Base-by-base conservation (phyloP, 2,113 vertebrate genomes). In the Nothobranchius furzeri region DNA sequence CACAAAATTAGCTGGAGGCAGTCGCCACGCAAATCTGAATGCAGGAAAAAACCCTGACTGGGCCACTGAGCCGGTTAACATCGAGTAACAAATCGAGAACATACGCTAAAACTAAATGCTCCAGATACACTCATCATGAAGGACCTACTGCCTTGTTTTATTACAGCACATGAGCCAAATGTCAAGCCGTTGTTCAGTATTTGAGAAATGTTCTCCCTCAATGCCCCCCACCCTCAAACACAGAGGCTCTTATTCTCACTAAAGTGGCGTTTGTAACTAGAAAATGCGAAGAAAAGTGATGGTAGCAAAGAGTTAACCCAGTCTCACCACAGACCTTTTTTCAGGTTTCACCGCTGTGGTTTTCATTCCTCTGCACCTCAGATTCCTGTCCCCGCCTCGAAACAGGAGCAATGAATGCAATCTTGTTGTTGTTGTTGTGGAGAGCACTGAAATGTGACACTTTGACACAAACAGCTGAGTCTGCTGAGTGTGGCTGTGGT, bases 151-250 rank as follows among this genome's bases (percentile, higher is more conserved):
- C 14, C 8, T 56, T 15, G n/a, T 10, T 40, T 42, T 3, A 4
- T 40, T 11, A 2, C 15, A 7, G 12, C 10, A 1, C 37, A 43
- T 24, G n/a, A 9, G 56, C 46, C n/a, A 24, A 7, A 57, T 66
- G n/a, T 40, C 20, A 56, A 30, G n/a, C 12, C n/a, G 2, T 56
- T 0, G 1, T 0, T 66, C 15, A 37, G 30, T 30, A 30, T 30
- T 68, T 68, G 13, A 4, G 49, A 60, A 25, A 30, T 42, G 9
- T 42, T 54, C 17, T 54, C 25, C n/a, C 20, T 59, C 46, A 58
- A 37, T 51, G 37, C 4, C 7, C 36, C 36, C 7, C 36, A 17
- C 9, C 12, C 15, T 36, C 4, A 9, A 17, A 11, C 12, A 10
- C 43, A 0, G 48, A 30, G 30, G 8, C 6, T 51, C 9, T 42